A percentile compares a stretch with the other conserved stretches of the same genome.
Evolutionary conservation across 2,888 invertebrate species (phyloP).

Genomic region (Patella ulyssiponensis): DNA sequence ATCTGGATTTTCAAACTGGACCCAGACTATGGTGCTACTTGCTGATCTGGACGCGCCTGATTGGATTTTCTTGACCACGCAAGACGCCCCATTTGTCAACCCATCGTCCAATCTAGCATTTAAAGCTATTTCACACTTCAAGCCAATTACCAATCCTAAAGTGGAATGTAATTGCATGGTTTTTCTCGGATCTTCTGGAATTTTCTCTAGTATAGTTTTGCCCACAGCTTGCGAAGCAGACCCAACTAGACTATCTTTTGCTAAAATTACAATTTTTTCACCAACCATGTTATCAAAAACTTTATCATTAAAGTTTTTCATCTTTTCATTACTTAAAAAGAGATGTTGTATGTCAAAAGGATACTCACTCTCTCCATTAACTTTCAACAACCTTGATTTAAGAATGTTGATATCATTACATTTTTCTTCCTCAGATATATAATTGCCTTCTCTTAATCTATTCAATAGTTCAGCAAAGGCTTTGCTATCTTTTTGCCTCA

Average conservation of each 20-base stretch:
- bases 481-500: constrained; percentile 39
- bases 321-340: not conserved
- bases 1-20: no score
- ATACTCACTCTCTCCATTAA: not conserved
- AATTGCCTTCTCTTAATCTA: constrained; percentile 40
- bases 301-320: not conserved
- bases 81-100: constrained; percentile 38
- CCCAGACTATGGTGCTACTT: no score
- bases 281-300: not conserved
- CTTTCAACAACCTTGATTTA: not conserved
- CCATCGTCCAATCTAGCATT: constrained; percentile 42
- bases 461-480: constrained; percentile 45
- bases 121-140: constrained; percentile 33
- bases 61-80: constrained; percentile 21
- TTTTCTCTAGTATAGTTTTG: not conserved
- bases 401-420: not conserved
- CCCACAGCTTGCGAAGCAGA: not conserved
- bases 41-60: no score
- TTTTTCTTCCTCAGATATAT: not conserved
- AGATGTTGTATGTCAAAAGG: not conserved
- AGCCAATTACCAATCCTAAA: not conserved
- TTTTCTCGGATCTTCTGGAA: not conserved
- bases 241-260: not conserved
- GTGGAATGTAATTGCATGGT: not conserved
- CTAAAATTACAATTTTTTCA: not conserved